Evolutionary conservation across 1,140 invertebrate species (phyloP), one percentile per base, ranked within the genome.

Genomic region (Drosophila navojoa): DNA sequence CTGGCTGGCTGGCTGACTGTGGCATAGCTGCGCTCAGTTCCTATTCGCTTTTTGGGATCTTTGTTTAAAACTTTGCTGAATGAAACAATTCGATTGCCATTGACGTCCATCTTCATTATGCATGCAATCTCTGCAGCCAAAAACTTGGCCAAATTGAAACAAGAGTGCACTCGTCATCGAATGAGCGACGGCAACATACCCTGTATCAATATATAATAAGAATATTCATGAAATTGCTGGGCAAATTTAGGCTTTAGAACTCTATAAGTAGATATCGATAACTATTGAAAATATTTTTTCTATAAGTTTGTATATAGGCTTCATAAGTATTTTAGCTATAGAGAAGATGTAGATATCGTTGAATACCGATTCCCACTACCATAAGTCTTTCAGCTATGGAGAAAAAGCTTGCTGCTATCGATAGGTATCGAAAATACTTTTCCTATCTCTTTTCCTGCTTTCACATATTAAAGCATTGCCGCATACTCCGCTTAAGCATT

Each of bases 81-180:
- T 58, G 60, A 62, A 54, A 71, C 80, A 85, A 85, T 80, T 82
- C 63, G 64, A 85, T 84, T 84, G 77, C 42, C 27, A 50, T 49
- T 45, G 63, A 73, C 63, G 72, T 52, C 63, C 66, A 66, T 79
- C 78, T 85, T 85, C 79, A 86, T 85, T 85, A 86, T 81, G 81
- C 77, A 85, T 85, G 81, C 81, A 85, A 77, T 71, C 70, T 67
- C 38, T n/a, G 19, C 25, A 50, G 53, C 53, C 54, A 73, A 62
- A 60, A 60, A 61, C 66, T 72, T 54, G 67, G 59, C 50, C 68
- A 85, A 77, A 81, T 84, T 81, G 77, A 86, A 86, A 86, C 67
- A 19, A 49, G 19, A 49, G 9, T 4, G 16, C 45, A 22, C 3
- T 22, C 16, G 0, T 10, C 10, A 4, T 4, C 4, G 10, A 22